These are phyloP conservation scores for Megalopta genalis DNA, from an alignment of 1,140 invertebrate species.

Conservation along the genomic window DNA sequence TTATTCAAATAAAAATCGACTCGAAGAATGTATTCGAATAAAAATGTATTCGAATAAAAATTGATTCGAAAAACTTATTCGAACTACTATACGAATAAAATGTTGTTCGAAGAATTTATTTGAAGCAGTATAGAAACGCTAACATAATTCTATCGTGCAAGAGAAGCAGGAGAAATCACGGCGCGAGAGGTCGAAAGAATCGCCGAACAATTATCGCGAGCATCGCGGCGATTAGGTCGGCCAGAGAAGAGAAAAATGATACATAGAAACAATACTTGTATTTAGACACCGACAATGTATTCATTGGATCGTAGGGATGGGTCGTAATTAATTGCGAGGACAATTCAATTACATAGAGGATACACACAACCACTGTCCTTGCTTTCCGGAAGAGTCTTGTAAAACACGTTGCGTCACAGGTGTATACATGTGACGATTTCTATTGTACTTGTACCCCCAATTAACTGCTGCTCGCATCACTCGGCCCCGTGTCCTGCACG, in stretches of 20 bases:
- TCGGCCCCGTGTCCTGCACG: not conserved
- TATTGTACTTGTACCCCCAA: slow-evolving; percentile 9
- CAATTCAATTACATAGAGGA: slow-evolving; percentile 51
- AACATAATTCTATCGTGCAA: no score
- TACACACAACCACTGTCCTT: slow-evolving; percentile 29
- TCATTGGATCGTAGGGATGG: not conserved
- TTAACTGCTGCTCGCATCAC: slow-evolving; percentile 21
- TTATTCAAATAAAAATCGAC: no score
- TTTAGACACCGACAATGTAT: not conserved
- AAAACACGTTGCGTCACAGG: slow-evolving; percentile 42
- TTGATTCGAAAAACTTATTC: no score
- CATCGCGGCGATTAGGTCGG: not conserved
- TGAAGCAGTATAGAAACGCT: no score
- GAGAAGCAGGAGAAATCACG: no score
- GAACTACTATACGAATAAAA: no score
- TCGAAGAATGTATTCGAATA: no score
- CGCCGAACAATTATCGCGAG: no score
- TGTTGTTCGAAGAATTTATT: no score
- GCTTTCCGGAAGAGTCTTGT: slow-evolving; percentile 54
- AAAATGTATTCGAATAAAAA: no score
- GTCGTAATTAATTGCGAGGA: slow-evolving; percentile 52
- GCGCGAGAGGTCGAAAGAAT: no score
- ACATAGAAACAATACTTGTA: not conserved
- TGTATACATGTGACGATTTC: slow-evolving; percentile 16
- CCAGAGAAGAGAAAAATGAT: not conserved